Evolutionary conservation across 1,140 invertebrate genomes (phyloP).

Genomic region (Trachymyrmex cornetzi): DNA sequence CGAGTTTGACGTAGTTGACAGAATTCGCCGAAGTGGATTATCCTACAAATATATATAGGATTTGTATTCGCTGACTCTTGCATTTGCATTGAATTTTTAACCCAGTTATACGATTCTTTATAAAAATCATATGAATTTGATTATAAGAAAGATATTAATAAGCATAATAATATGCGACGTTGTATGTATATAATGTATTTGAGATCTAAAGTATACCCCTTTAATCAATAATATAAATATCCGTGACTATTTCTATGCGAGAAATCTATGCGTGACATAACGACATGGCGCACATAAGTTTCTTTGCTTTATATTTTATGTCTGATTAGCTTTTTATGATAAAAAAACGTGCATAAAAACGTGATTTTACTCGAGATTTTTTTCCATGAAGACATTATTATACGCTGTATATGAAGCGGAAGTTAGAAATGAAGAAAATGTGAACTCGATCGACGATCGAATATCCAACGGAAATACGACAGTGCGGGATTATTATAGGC

Average conservation of each 20-base stretch:
- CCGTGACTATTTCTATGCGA: background rate
- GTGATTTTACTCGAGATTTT: conserved; percentile 29
- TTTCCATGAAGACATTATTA: conserved; percentile 36
- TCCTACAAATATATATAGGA: conserved; percentile 38
- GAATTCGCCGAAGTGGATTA: conserved; percentile 58
- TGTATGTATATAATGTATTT: background rate
- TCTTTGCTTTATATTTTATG: conserved; percentile 32
- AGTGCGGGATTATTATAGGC: conserved; percentile 28
- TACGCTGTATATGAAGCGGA: conserved; percentile 11
- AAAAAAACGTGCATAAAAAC: background rate
- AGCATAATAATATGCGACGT: background rate
- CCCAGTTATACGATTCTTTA: background rate
- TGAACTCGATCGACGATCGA: conserved; percentile 27
- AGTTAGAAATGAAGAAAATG: conserved; percentile 49
- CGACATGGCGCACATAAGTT: conserved; percentile 26
- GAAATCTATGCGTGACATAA: background rate
- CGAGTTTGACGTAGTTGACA: conserved; percentile 58
- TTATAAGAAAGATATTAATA: background rate
- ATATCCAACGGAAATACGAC: conserved; percentile 40
- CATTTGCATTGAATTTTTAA: conserved; percentile 39
- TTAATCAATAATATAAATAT: conserved; percentile 2
- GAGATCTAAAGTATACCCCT: background rate
- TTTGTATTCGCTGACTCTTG: conserved; percentile 44
- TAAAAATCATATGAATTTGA: background rate
- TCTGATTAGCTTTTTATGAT: conserved; percentile 46